Evolutionary conservation across 2,797 vertebrate genomes (phyloP).

Genomic region (Pitangus sulphuratus): DNA sequence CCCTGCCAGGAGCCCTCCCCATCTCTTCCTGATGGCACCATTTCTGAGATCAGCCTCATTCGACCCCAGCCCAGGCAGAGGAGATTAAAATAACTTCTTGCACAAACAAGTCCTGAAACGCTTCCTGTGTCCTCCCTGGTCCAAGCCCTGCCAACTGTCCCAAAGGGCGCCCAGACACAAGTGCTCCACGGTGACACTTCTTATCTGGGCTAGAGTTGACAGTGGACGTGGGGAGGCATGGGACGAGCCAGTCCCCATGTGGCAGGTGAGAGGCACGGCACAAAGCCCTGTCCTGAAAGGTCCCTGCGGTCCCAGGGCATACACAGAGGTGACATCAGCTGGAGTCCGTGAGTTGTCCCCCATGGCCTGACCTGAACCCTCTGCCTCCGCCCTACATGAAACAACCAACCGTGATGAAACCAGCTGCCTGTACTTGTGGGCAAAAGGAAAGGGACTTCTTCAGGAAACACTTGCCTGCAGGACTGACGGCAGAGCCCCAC

Average conservation of each 20-base stretch:
- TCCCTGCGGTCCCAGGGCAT: neutral
- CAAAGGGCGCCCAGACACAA: neutral
- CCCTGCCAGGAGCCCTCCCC: neutral
- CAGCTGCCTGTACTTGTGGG: neutral
- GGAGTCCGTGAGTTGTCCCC: neutral
- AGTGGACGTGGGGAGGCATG: accelerated
- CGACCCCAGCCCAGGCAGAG: neutral
- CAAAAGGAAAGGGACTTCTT: neutral
- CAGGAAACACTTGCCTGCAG: neutral
- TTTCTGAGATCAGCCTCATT: neutral
- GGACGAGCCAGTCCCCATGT: neutral
- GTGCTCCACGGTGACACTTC: neutral
- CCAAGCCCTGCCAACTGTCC: slow-evolving; percentile 22
- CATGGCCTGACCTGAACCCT: neutral
- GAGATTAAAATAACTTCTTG: slow-evolving; percentile 34
- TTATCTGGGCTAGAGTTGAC: slow-evolving; percentile 45
- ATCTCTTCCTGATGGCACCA: neutral
- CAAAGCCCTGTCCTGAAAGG: neutral
- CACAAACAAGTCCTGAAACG: slow-evolving; percentile 29
- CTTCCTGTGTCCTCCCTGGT: neutral
- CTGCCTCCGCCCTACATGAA: neutral
- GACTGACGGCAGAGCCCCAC: neutral
- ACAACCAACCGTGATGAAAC: neutral
- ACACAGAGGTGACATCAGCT: neutral
- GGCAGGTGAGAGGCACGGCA: accelerated